phyloP scores from a whole-genome alignment of 2,888 invertebrate species.

The Cactoblastis cactorum region DNA sequence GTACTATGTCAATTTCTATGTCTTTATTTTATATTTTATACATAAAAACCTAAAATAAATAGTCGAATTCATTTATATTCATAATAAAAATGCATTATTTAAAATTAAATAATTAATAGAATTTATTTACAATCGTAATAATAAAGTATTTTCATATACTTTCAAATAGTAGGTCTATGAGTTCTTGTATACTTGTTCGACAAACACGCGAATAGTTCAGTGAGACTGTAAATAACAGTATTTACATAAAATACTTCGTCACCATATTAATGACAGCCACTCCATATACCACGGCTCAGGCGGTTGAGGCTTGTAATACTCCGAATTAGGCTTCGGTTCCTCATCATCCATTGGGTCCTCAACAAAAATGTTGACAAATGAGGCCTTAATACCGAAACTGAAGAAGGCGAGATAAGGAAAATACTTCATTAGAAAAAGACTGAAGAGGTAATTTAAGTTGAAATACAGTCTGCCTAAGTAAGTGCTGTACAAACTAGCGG shows the following conservation, averaged over 20 bases:
- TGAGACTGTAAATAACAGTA: not conserved
- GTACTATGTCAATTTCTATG: too few species aligned
- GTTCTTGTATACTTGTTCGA: too few species aligned
- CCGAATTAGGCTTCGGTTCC: slow-evolving; percentile 49
- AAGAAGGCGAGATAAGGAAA: slow-evolving; percentile 85
- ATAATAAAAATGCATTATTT: too few species aligned
- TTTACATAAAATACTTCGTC: slow-evolving; percentile 9
- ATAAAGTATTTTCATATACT: too few species aligned
- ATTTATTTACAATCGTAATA: too few species aligned
- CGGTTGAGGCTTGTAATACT: slow-evolving; percentile 40
- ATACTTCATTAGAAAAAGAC: slow-evolving; percentile 81
- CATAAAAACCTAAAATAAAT: too few species aligned
- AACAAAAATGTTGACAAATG: slow-evolving; percentile 79
- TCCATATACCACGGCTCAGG: slow-evolving; percentile 44
- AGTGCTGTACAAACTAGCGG: slow-evolving; percentile 53
- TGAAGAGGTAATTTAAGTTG: slow-evolving; percentile 79
- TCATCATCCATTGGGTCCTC: slow-evolving; percentile 57
- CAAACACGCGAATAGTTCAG: too few species aligned
- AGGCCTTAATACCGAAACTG: slow-evolving; percentile 80
- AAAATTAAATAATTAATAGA: too few species aligned
- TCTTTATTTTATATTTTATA: too few species aligned
- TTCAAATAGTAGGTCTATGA: too few species aligned
- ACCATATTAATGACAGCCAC: slow-evolving; percentile 43
- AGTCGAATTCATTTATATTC: too few species aligned
- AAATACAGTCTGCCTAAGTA: slow-evolving; percentile 79